These are phyloP conservation scores for Andrena minutula DNA, from an alignment of 2,888 invertebrate species.

Conservation along the genomic window DNA sequence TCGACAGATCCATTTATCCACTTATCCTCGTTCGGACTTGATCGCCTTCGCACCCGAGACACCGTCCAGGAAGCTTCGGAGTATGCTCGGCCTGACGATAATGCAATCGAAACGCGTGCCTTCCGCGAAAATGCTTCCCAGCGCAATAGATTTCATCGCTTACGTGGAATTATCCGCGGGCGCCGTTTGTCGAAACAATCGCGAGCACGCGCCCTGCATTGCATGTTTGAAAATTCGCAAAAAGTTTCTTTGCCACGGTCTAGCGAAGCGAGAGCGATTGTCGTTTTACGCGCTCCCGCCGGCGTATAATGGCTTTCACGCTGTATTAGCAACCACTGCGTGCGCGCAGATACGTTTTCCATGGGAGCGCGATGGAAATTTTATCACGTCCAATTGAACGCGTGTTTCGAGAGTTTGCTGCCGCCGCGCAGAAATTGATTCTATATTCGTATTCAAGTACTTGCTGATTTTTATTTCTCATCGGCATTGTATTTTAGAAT, in stretches of 20 bases:
- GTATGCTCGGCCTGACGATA: neutral
- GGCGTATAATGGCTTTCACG: neutral
- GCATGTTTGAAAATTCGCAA: neutral
- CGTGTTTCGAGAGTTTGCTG: neutral
- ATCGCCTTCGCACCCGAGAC: constrained; percentile 12
- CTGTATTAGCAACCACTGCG: neutral
- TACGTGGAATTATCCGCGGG: neutral
- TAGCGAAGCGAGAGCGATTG: neutral
- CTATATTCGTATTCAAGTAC: too few species aligned
- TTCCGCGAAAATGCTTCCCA: neutral
- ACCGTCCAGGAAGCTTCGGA: neutral
- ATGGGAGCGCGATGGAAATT: neutral
- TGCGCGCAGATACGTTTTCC: neutral
- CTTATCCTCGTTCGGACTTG: constrained; percentile 44
- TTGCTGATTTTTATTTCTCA: too few species aligned
- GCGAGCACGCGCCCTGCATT: neutral
- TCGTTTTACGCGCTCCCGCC: constrained; percentile 18
- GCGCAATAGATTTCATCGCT: neutral
- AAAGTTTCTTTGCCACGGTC: constrained; percentile 16
- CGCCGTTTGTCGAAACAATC: constrained; percentile 17
- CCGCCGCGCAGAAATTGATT: neutral
- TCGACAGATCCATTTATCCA: constrained; percentile 59
- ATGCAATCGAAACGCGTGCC: constrained; percentile 15
- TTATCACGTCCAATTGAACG: neutral
- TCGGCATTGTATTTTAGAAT: too few species aligned